These are phyloP conservation scores for Melanocharis versteri DNA, from an alignment of 2,113 vertebrate genomes.

Conservation along the genomic window DNA sequence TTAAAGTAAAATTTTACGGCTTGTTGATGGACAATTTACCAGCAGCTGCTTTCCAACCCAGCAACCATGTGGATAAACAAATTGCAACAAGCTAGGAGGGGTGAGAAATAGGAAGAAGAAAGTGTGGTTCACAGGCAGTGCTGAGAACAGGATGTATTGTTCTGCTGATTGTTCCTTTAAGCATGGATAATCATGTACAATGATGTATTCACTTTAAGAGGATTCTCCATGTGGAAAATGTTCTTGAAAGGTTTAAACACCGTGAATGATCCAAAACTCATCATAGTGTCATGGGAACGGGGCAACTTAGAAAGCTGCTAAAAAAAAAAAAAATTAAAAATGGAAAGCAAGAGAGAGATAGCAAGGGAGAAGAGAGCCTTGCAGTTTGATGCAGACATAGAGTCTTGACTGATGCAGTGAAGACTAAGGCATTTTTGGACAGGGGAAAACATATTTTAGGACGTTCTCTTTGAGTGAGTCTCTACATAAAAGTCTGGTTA, in stretches of 20 bases:
- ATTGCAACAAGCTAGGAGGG: not conserved
- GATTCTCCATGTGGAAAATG: slow-evolving; percentile 65
- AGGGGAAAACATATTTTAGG: not conserved
- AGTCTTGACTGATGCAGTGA: not conserved
- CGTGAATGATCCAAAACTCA: slow-evolving; percentile 52
- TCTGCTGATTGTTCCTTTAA: slow-evolving; percentile 55
- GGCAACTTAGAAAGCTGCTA: not conserved
- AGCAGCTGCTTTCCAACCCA: not conserved
- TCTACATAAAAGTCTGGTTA: not conserved
- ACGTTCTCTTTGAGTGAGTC: not conserved
- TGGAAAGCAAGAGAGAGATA: not conserved
- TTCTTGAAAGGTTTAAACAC: slow-evolving; percentile 65
- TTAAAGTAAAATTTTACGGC: not conserved
- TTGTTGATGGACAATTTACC: not conserved
- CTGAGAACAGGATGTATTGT: slow-evolving; percentile 30
- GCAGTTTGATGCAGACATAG: not conserved
- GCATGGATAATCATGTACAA: slow-evolving; percentile 60
- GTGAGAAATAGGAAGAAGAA: not conserved
- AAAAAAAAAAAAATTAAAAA: not conserved
- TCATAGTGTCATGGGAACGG: not conserved
- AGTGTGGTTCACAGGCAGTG: not conserved
- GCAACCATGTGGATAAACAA: not conserved
- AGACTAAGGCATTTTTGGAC: not conserved
- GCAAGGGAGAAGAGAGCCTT: not conserved
- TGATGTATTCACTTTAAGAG: slow-evolving; percentile 54